A percentile compares a stretch with the other conserved stretches of the same genome.
phyloP scores from a whole-genome alignment of 2,113 vertebrate genomes.

The Centropus unirufus region DNA sequence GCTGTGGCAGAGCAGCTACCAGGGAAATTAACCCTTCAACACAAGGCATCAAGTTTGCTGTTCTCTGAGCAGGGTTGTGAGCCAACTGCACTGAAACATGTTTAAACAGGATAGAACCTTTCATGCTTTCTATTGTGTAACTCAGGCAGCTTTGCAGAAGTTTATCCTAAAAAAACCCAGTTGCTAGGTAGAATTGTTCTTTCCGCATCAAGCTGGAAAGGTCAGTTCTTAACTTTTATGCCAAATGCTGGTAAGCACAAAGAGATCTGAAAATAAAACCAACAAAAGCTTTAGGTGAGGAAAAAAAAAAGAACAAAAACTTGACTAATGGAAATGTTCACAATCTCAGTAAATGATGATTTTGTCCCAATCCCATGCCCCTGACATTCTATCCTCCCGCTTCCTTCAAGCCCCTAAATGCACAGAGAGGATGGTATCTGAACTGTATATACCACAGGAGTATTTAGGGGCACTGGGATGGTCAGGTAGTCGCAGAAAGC shows the following conservation, averaged over 20 bases:
- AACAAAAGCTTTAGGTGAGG: not conserved
- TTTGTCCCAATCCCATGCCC: not conserved
- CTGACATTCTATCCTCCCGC: not conserved
- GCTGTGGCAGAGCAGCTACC: not conserved
- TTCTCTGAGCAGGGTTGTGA: not conserved
- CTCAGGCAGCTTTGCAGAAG: slow-evolving; percentile 4
- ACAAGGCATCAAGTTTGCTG: not conserved
- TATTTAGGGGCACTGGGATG: no score
- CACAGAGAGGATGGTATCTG: not conserved
- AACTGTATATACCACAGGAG: not conserved
- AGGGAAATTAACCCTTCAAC: slow-evolving; percentile 13
- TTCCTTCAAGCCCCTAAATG: not conserved
- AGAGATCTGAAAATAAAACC: not conserved
- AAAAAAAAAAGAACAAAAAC: not conserved
- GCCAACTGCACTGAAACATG: not conserved
- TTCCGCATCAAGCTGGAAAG: not conserved
- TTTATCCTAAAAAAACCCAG: slow-evolving; percentile 36
- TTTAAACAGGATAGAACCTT: slow-evolving; percentile 9
- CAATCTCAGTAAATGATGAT: not conserved
- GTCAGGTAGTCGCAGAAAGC: not conserved
- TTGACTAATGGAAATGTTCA: not conserved
- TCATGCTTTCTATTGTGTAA: slow-evolving; percentile 1
- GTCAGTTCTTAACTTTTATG: not conserved
- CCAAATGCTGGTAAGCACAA: not conserved
- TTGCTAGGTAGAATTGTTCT: slow-evolving; percentile 16